These are phyloP conservation scores for Eremobia ochroleuca DNA, from an alignment of 2,888 invertebrate genomes.

Conservation along the genomic window DNA sequence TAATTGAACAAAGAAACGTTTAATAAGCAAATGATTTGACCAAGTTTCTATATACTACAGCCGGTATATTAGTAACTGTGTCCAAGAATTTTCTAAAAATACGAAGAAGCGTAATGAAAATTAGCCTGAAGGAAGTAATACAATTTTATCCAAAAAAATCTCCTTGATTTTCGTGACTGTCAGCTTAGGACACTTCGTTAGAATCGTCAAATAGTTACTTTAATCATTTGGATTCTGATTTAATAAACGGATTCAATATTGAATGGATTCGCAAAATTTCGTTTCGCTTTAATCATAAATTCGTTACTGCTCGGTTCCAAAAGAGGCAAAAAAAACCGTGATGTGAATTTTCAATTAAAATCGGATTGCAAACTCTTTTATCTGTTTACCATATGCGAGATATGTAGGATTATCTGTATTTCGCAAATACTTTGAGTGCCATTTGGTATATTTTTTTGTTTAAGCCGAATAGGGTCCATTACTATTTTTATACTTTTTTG, in stretches of 20 bases:
- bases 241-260: constrained; percentile 50
- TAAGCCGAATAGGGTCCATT: background rate
- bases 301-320: constrained; percentile 22
- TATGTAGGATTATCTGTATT: constrained; percentile 45
- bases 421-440: constrained; percentile 3
- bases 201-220: constrained; percentile 63
- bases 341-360: constrained; percentile 52
- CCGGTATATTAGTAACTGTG: background rate
- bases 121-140: constrained; percentile 16
- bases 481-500: background rate
- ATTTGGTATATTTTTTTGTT: background rate
- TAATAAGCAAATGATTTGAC: background rate
- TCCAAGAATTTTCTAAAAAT: background rate
- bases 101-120: constrained; percentile 5
- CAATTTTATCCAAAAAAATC: constrained; percentile 35
- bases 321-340: constrained; percentile 36
- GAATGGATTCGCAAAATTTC: constrained; percentile 39
- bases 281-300: constrained; percentile 42
- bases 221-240: constrained; percentile 55
- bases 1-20: background rate
- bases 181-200: constrained; percentile 49
- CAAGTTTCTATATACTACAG: background rate
- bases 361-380: constrained; percentile 35
- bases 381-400: constrained; percentile 30
- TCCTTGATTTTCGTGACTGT: constrained; percentile 34